Base-by-base conservation (phyloP, 2,888 invertebrate genomes). In the Agonopterix heracliana region DNA sequence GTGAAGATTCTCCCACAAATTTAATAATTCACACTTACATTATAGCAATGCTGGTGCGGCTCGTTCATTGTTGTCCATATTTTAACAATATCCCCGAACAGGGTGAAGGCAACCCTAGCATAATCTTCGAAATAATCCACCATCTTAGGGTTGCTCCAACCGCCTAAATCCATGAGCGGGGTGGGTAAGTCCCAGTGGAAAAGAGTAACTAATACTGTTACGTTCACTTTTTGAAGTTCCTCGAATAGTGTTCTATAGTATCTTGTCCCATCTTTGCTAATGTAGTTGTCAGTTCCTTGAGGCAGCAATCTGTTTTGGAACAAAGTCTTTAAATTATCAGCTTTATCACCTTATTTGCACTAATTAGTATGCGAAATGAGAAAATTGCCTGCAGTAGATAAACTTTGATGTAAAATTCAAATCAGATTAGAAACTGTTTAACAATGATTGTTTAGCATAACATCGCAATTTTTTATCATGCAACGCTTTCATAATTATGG, bases 11-110 rank as follows among this genome's bases (percentile, higher is more conserved):
- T 1, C 26, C 26, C 5, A 26, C 26, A 26, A 26, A 26, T 26
- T 26, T 26, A 26, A 26, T 26, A 26, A 26, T 26, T 26, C 26
- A 26, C 26, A 52, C 85, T 75, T 62, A 84, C 88, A 49, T 80
- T 77, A 58, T 69, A 74, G 59, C 90, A 90, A 59, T 90, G 87
- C 51, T 88, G 80, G 59, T 87, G 89, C 0, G 94, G 94, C 64
- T 95, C 95, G 63, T 95, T 95, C 57, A 95, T 89, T 0, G 95
- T 95, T 0, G 93, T 91, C 95, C 95, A 95, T 40, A 89, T 78
- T 71, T 90, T 91, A 8, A 94, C 90, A 46, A 92, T 79, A 64
- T 91, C 91, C 0, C 93, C 93, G 49, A 90, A 93, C 57, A 90
- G 73, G 41, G 84, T 83, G 56, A 92, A 91, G 10, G 90, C 81